phyloP scores from a whole-genome alignment of 2,797 vertebrate species.

The Melanogrammus aeglefinus region DNA sequence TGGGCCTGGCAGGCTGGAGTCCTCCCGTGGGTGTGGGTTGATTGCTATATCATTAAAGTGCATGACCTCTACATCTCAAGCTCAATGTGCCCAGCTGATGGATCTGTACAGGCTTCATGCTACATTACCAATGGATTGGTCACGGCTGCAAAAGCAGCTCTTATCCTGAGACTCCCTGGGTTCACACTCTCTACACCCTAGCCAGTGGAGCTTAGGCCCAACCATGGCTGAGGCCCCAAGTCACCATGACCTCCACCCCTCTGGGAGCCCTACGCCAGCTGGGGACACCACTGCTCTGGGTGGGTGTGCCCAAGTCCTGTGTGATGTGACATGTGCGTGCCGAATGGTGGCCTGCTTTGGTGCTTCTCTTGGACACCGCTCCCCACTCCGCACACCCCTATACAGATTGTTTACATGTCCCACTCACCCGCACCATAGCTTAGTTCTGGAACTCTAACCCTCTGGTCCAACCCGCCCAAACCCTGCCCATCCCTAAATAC shows the following conservation, averaged over 20 bases:
- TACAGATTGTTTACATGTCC: constrained; percentile 72
- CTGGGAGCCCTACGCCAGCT: background rate
- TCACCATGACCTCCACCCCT: background rate
- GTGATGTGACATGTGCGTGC: constrained; percentile 26
- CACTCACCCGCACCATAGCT: constrained; percentile 66
- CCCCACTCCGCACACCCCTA: constrained; percentile 40
- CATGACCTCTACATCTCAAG: constrained; percentile 41
- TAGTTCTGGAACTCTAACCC: constrained; percentile 40
- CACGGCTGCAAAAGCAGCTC: constrained; percentile 42
- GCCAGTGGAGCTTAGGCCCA: constrained; percentile 45
- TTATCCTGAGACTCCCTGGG: constrained; percentile 54
- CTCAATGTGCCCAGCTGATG: constrained; percentile 47
- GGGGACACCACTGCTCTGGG: background rate
- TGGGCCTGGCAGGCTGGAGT: background rate
- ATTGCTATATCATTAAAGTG: constrained; percentile 37
- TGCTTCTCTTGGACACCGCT: constrained; percentile 37
- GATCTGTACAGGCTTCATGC: constrained; percentile 53
- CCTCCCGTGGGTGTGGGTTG: constrained; percentile 3
- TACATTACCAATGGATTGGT: constrained; percentile 62
- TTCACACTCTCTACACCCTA: constrained; percentile 37
- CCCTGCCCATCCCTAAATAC: no score
- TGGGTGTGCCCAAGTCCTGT: constrained; percentile 17
- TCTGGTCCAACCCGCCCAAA: constrained; percentile 56
- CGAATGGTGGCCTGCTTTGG: constrained; percentile 20
- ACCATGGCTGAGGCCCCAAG: constrained; percentile 9